Conservation (phyloP, 2,888 invertebrate genomes). For the Lottia gigantea region DNA sequence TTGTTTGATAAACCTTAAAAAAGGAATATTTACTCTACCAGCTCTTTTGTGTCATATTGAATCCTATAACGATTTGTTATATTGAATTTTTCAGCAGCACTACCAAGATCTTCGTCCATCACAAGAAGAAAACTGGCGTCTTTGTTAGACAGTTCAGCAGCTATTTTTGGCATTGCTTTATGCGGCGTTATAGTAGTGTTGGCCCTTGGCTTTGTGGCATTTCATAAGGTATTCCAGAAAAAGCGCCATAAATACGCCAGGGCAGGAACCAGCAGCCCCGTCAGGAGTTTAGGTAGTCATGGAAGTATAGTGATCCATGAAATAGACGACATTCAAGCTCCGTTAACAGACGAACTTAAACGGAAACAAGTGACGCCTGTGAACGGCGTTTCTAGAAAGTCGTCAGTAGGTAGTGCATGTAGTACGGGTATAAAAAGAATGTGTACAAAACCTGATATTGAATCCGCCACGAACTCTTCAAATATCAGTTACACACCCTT, state of each 20-base stretch:
- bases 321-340: constrained; percentile 55
- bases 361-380: constrained; percentile 19
- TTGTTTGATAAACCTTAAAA: too few relatives aligned
- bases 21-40: too few relatives aligned
- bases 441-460: constrained; percentile 44
- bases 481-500: constrained; percentile 44
- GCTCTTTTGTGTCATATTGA: too few relatives aligned
- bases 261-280: constrained; percentile 53
- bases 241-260: constrained; percentile 54
- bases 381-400: constrained; percentile 35
- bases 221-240: constrained; percentile 49
- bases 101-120: constrained; percentile 20
- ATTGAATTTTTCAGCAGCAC: too few relatives aligned
- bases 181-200: constrained; percentile 56
- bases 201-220: constrained; percentile 51
- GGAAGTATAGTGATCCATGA: constrained; percentile 33
- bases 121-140: constrained; percentile 27
- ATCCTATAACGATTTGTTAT: too few relatives aligned
- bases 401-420: constrained; percentile 48
- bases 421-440: constrained; percentile 41
- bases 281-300: constrained; percentile 24
- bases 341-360: constrained; percentile 43
- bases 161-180: constrained; percentile 60
- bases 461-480: constrained; percentile 40
- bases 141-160: constrained; percentile 59